phyloP scores from a whole-genome alignment of 2,113 vertebrate species.

The Chloebia gouldiae region DNA sequence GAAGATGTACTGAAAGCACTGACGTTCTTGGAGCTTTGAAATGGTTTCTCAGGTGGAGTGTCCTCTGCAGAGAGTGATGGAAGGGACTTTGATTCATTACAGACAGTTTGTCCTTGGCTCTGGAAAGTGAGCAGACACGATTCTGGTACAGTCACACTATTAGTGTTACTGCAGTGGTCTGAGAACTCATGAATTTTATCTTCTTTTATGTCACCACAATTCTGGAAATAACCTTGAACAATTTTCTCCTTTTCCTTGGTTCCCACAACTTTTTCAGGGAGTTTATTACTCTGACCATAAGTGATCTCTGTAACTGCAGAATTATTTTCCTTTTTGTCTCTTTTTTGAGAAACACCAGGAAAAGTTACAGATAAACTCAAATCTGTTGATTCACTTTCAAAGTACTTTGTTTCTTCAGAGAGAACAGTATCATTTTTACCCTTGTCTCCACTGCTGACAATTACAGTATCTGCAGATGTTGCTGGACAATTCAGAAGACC shows the following conservation, averaged over 20 bases:
- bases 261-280: neutral
- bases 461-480: neutral
- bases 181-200: neutral
- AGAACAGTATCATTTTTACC: neutral
- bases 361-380: neutral
- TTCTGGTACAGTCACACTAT: neutral
- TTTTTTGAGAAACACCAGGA: neutral
- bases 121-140: neutral
- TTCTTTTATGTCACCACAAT: neutral
- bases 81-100: neutral
- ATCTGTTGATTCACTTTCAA: constrained; percentile 7
- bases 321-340: neutral
- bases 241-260: neutral
- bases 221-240: neutral
- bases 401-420: constrained; percentile 5
- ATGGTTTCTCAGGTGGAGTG: neutral
- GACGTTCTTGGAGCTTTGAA: constrained; percentile 31
- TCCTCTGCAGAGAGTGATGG: neutral
- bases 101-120: neutral
- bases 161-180: neutral
- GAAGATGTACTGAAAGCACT: neutral
- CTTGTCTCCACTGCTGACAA: neutral
- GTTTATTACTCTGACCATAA: neutral
- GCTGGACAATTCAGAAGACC: neutral
- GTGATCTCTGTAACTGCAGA: neutral